Conservation (phyloP, 2,113 vertebrate species). For the Gobio gobio region DNA sequence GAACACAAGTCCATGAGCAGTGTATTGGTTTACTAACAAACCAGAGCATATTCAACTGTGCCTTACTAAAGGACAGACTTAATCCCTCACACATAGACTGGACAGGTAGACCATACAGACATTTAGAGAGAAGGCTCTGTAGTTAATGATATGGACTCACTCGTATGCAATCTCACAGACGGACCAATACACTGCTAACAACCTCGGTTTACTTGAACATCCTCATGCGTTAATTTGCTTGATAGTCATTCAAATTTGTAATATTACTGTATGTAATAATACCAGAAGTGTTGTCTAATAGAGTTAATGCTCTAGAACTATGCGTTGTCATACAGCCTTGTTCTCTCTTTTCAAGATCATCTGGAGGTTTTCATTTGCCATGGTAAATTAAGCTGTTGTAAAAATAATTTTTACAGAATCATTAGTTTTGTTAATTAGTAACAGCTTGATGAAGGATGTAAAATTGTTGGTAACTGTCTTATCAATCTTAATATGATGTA, state of each 20-base stretch:
- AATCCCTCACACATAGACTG: background rate
- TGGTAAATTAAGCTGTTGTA: background rate
- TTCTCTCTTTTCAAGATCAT: background rate
- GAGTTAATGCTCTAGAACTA: background rate
- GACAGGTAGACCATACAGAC: background rate
- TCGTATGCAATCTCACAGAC: background rate
- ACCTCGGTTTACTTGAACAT: conserved; percentile 6
- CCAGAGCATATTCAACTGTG: conserved; percentile 10
- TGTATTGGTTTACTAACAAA: background rate
- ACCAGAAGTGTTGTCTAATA: background rate
- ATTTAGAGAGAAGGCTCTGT: background rate
- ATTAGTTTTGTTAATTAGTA: background rate
- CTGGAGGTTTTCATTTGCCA: background rate
- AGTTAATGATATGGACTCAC: background rate
- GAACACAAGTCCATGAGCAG: conserved; percentile 62
- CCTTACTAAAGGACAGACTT: conserved; percentile 16
- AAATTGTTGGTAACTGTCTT: background rate
- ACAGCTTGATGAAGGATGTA: background rate
- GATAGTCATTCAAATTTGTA: background rate
- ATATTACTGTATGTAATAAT: background rate
- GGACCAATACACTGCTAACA: conserved; percentile 1
- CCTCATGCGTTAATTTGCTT: background rate
- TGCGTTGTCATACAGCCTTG: conserved; percentile 1
- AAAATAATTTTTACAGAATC: background rate
- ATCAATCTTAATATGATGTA: conserved; percentile 11